Percentiles rank a stretch among this genome's conserved stretches.
Evolutionary conservation across 2,113 vertebrate species (phyloP).

Genomic region (Pterocles orientalis): DNA sequence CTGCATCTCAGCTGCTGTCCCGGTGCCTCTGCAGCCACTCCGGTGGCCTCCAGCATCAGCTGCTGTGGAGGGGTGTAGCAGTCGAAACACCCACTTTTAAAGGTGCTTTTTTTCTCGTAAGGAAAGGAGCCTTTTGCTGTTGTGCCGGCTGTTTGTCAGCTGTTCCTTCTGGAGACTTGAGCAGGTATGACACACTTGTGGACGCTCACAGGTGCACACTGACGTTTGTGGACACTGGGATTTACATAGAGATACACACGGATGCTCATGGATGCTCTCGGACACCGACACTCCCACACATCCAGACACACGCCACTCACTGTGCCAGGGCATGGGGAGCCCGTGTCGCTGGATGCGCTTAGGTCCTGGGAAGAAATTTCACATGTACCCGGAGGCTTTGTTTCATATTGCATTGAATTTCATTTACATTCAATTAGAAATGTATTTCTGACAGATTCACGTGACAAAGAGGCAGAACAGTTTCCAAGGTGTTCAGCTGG

Average conservation of each 20-base stretch:
- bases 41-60: not conserved
- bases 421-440: conserved; percentile 99
- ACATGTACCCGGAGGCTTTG: conserved; percentile 8
- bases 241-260: no score
- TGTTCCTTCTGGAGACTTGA: not conserved
- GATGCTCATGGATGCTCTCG: no score
- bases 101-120: not conserved
- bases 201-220: no score
- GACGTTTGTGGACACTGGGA: no score
- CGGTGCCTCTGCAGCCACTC: not conserved
- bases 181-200: no score
- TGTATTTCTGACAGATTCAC: conserved; percentile 99
- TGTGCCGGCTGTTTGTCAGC: not conserved
- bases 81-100: not conserved
- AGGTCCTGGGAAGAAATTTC: not conserved
- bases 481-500: conserved; percentile 89
- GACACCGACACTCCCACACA: no score
- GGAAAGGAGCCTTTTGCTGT: not conserved
- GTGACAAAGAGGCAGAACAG: conserved; percentile 98
- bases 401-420: conserved; percentile 97
- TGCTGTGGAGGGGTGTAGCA: rapidly evolving
- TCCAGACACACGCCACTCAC: no score
- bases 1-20: not conserved
- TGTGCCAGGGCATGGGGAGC: no score
- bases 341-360: rapidly evolving